Percentiles rank a stretch among this genome's conserved stretches.
These are phyloP conservation scores for Drosophila burlai DNA, from an alignment of 1,140 invertebrate genomes.

Conservation along the genomic window DNA sequence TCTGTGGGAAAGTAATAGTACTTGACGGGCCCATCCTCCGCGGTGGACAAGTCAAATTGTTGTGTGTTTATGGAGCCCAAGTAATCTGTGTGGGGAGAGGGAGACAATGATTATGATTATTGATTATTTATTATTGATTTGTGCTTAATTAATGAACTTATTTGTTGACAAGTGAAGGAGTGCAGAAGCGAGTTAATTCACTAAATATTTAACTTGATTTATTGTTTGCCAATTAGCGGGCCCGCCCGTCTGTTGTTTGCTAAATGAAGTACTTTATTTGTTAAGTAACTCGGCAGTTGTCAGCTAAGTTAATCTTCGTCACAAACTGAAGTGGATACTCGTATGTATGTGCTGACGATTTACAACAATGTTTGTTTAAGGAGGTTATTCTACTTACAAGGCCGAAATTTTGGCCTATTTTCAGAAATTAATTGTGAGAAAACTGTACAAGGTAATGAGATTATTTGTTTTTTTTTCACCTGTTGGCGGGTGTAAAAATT, in stretches of 20 bases:
- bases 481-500: no score
- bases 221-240: conserved; percentile 4
- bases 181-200: neutral
- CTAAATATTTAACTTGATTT: conserved; percentile 13
- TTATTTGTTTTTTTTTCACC: no score
- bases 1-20: conserved; percentile 73
- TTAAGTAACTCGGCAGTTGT: neutral
- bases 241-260: neutral
- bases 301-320: neutral
- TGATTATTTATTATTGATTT: neutral
- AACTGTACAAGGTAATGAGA: no score
- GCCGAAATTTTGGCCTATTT: no score
- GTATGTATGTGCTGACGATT: neutral
- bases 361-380: neutral
- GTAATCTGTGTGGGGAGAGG: conserved; percentile 26
- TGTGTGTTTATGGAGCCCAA: conserved; percentile 66
- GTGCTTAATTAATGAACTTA: neutral
- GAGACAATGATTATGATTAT: neutral
- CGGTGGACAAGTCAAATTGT: conserved; percentile 69
- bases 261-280: conserved; percentile 3
- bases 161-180: neutral
- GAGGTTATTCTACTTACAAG: no score
- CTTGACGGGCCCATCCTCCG: conserved; percentile 62
- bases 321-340: neutral
- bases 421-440: no score